Evolutionary conservation across 2,797 vertebrate genomes (phyloP).

Genomic region (Artibeus lituratus): DNA sequence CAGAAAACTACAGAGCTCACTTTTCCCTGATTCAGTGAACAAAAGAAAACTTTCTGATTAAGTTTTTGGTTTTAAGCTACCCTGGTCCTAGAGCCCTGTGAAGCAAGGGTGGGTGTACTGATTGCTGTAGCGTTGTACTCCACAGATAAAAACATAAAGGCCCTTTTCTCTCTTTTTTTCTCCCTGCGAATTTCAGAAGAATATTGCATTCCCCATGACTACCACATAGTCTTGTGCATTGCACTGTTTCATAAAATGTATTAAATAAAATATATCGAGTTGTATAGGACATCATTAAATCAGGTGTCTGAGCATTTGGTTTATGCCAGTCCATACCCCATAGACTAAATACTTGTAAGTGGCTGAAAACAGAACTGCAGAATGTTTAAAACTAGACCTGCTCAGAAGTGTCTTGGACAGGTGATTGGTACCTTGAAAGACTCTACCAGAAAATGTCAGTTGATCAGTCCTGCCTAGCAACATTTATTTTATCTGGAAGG

Average conservation of each 20-base stretch:
- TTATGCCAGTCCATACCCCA: not conserved
- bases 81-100: not conserved
- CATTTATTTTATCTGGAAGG: not conserved
- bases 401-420: not conserved
- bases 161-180: not conserved
- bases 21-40: not conserved
- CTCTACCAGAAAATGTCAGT: not conserved
- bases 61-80: not conserved
- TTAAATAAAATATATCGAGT: not conserved
- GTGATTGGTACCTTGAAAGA: not conserved
- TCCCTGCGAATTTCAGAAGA: not conserved
- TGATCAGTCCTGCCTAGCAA: not conserved
- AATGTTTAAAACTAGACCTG: not conserved
- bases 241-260: not conserved
- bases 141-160: not conserved
- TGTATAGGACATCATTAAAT: not conserved
- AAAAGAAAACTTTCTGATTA: not conserved
- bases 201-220: not conserved
- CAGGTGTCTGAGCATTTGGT: not conserved
- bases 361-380: not conserved
- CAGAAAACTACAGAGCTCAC: not conserved
- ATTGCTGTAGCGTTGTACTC: not conserved
- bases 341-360: not conserved
- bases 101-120: not conserved
- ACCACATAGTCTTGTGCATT: not conserved